These are phyloP conservation scores for Athene noctua DNA, from an alignment of 2,113 vertebrate genomes.

Conservation along the genomic window DNA sequence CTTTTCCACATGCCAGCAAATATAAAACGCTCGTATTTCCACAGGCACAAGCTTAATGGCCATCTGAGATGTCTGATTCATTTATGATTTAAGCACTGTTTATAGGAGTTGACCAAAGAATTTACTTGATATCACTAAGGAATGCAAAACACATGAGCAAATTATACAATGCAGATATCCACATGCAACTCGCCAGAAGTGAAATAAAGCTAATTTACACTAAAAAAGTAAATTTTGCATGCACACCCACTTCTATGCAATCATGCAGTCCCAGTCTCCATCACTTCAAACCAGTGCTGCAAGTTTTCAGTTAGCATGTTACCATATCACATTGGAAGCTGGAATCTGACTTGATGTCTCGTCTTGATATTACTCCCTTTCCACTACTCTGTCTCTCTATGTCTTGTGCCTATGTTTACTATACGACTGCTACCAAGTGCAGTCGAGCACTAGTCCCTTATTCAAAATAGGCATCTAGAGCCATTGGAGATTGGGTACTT, in stretches of 20 bases:
- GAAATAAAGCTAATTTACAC: conserved; percentile 7
- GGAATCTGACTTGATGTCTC: not conserved
- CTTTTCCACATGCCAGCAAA: conserved; percentile 58
- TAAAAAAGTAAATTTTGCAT: not conserved
- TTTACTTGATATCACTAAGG: conserved; percentile 42
- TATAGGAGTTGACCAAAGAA: conserved; percentile 21
- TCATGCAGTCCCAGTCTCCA: not conserved
- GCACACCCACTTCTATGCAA: not conserved
- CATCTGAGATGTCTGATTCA: conserved; percentile 40
- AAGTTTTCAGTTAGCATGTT: not conserved
- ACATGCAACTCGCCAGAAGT: not conserved
- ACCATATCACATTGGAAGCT: not conserved
- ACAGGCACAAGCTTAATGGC: conserved; percentile 30
- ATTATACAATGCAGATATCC: conserved; percentile 34
- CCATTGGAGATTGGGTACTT: not conserved
- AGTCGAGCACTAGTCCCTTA: not conserved
- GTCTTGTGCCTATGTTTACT: not conserved
- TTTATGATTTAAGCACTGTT: conserved; percentile 28
- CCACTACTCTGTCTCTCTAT: not conserved
- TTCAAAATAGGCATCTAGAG: not conserved
- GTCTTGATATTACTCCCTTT: not conserved
- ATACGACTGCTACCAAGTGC: not conserved
- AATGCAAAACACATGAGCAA: conserved; percentile 58
- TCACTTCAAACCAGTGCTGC: not conserved
- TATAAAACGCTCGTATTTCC: conserved; percentile 35